phyloP scores from a whole-genome alignment of 2,113 vertebrate species.

The Bufo bufo region DNA sequence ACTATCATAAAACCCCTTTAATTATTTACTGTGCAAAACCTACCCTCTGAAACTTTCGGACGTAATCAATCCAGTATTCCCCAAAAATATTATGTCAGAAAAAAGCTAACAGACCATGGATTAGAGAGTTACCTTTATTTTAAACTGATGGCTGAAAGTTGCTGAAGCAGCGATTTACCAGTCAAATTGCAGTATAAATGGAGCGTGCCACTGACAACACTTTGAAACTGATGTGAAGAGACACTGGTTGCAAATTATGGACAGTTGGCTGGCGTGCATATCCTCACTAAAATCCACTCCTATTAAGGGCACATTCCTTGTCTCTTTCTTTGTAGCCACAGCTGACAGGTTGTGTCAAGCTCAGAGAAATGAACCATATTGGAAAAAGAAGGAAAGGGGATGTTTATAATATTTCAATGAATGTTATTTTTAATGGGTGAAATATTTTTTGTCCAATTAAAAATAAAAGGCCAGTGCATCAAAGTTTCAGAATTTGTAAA shows the following conservation, averaged over 20 bases:
- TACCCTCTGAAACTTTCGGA: neutral
- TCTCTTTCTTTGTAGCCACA: slow-evolving; percentile 12
- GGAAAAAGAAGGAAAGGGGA: neutral
- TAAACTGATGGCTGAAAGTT: neutral
- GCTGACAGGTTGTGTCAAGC: slow-evolving; percentile 44
- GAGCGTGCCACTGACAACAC: neutral
- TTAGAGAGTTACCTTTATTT: neutral
- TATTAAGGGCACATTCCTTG: slow-evolving; percentile 50
- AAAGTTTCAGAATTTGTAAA: neutral
- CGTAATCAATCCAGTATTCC: neutral
- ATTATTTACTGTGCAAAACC: neutral
- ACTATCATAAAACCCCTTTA: too few relatives aligned
- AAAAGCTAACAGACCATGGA: neutral
- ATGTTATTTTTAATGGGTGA: slow-evolving; percentile 11
- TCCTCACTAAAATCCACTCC: slow-evolving; percentile 41
- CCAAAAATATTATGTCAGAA: neutral
- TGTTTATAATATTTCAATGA: slow-evolving; percentile 27
- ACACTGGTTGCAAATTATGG: slow-evolving; percentile 35
- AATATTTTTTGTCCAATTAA: slow-evolving; percentile 9
- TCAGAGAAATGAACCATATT: slow-evolving; percentile 32
- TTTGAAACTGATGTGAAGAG: slow-evolving; percentile 51
- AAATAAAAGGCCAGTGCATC: neutral
- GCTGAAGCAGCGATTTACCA: neutral
- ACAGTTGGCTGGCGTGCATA: slow-evolving; percentile 51
- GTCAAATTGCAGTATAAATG: neutral